Base-by-base conservation (phyloP, 2,888 invertebrate genomes). In the Dryomyza anilis region DNA sequence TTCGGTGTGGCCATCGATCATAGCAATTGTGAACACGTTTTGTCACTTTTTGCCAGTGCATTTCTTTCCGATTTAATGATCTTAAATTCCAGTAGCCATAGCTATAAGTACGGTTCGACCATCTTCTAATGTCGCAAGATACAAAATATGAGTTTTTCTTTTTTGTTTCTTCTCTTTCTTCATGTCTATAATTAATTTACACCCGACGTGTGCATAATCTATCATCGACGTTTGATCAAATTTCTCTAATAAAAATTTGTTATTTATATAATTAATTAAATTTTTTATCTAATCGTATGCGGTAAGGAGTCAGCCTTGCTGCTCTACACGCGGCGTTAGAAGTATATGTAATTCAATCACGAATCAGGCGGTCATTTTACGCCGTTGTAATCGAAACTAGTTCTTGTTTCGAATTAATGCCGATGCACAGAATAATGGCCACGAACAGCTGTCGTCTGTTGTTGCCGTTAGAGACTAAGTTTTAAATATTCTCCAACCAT, bases 131-230 rank as follows among this genome's bases (percentile, higher is more conserved):
- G 50, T 50, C 25, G 25, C 56, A 23, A 16, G 30, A 53, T 25
- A 16, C 57, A 29, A 48, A 59, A 48, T 33, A 59, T n/a, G n/a
- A n/a, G n/a, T n/a, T n/a, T n/a, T n/a, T n/a, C n/a, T n/a, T n/a
- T n/a, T n/a, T n/a, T n/a, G n/a, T n/a, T n/a, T n/a, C n/a, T 48
- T 59, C 43, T 48, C n/a, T 12, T 48, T 30, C 36, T 29, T 48
- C 59, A 59, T 46, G 59, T 23, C 46, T 29, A 33, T 46, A 59
- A 59, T 59, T 59, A 59, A 59, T 59, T 59, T 23, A 33, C 59
- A 33, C 59, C 30, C 30, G 33, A 7, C 25, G 33, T 33, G 59
- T n/a, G 59, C 59, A 2, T 19, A 21, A 59, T 48, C 33, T 29
- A 59, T 59, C 59, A 59, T 59, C 48, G 21, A 48, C n/a, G 57